Evolutionary conservation across 1,140 invertebrate genomes (phyloP), one percentile per base, ranked within the genome.

Genomic region (Drosophila oshimai): DNA sequence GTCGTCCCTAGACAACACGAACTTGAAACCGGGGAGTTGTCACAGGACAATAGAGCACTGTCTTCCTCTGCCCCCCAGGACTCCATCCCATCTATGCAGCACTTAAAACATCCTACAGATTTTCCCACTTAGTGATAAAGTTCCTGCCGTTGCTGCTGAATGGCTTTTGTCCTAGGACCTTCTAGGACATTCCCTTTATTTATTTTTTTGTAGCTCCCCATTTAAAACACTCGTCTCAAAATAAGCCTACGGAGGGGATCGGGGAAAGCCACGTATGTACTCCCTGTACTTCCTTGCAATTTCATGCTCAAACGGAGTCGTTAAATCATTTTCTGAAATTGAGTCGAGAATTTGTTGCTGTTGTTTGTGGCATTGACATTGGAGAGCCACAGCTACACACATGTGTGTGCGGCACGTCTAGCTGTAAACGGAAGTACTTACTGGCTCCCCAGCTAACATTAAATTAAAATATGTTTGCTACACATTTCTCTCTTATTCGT

Each of bases 301-400:
- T 87, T 87, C 64, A 87, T 77, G 81, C 81, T 67, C 74, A 76
- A 87, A 87, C 80, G 76, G 72, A 87, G 81, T 87, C 81, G 81
- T 87, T 87, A 87, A 87, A 87, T 87, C 84, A 87, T 87, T 80
- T 87, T 87, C 81, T 84, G 83, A 81, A 87, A 87, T 87, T 87
- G 73, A 87, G 81, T 81, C 72, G 81, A 76, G 79, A 60, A 58
- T 58, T 70, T 83, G 69, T 74, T 74, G 69, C 71, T 29, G 57
- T 26, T 72, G 57, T 49, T 47, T 80, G 79, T 75, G 80, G 67
- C 80, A 86, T 76, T 80, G 80, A 69, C 80, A 84, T 78, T 83
- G 79, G 71, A 55, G 28, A 12, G 4, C 49, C 4, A 15, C 20
- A 10, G n/a, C n/a, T 17, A 45, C 65, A 41, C 55, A 51, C 47